Conservation (phyloP, 2,888 invertebrate species). For the Helleia helle region DNA sequence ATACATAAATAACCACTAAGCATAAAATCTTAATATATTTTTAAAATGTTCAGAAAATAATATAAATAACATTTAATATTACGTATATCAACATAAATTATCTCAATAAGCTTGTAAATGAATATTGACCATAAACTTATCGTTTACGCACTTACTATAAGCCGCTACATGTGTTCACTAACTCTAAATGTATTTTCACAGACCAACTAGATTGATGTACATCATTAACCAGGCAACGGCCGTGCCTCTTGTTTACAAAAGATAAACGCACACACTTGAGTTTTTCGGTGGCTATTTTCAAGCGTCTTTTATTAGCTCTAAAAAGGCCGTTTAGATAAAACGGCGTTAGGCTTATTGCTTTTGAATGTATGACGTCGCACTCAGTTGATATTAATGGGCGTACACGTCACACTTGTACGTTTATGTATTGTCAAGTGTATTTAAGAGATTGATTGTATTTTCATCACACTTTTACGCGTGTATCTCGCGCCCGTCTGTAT, state of each 20-base stretch:
- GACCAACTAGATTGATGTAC: slow-evolving; percentile 51
- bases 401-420: slow-evolving; percentile 11
- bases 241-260: slow-evolving; percentile 52
- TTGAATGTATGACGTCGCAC: slow-evolving; percentile 57
- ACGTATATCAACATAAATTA: background rate
- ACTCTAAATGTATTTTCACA: slow-evolving; percentile 39
- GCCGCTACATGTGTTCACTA: slow-evolving; percentile 35
- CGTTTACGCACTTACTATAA: slow-evolving; percentile 21
- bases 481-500: too few relatives aligned
- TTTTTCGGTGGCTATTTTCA: slow-evolving; percentile 70
- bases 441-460: background rate
- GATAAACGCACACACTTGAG: slow-evolving; percentile 51
- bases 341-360: slow-evolving; percentile 55
- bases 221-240: slow-evolving; percentile 44
- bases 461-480: too few relatives aligned
- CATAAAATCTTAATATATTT: background rate
- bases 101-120: background rate
- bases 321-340: slow-evolving; percentile 71
- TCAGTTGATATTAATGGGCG: slow-evolving; percentile 24
- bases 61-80: background rate
- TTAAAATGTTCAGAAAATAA: background rate
- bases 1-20: slow-evolving; percentile 16
- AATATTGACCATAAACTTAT: slow-evolving; percentile 17
- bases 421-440: background rate
- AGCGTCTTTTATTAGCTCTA: slow-evolving; percentile 69